These are phyloP conservation scores for Pteropus alecto DNA, from an alignment of 2,113 vertebrate species.

Conservation along the genomic window DNA sequence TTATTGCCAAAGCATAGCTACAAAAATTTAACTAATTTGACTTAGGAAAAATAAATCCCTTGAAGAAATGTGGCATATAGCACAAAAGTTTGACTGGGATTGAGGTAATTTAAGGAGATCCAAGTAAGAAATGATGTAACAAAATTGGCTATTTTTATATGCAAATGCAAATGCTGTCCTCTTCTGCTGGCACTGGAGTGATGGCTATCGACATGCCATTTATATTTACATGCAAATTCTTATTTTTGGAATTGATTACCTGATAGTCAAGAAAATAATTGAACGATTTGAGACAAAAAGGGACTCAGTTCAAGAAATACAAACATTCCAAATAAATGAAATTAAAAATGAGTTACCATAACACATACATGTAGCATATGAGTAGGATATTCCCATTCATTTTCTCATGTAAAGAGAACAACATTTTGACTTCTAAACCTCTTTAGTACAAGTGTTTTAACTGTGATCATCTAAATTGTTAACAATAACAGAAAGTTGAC, in stretches of 20 bases:
- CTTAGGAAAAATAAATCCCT: not conserved
- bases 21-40: not conserved
- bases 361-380: not conserved
- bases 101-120: not conserved
- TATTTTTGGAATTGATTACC: not conserved
- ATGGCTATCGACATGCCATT: not conserved
- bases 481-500: not conserved
- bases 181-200: not conserved
- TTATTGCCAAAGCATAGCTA: not conserved
- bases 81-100: not conserved
- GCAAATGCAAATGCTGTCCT: not conserved
- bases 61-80: not conserved
- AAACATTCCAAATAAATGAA: not conserved
- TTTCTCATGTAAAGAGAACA: not conserved
- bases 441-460: not conserved
- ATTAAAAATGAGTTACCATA: not conserved
- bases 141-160: not conserved
- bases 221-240: not conserved
- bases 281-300: not conserved
- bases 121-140: not conserved
- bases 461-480: not conserved
- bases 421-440: not conserved
- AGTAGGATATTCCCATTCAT: not conserved
- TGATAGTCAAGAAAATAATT: not conserved
- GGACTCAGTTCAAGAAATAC: not conserved